Percentiles rank a stretch among this genome's conserved stretches.
Evolutionary conservation across 2,797 vertebrate genomes (phyloP).

Genomic region (Periparus ater): DNA sequence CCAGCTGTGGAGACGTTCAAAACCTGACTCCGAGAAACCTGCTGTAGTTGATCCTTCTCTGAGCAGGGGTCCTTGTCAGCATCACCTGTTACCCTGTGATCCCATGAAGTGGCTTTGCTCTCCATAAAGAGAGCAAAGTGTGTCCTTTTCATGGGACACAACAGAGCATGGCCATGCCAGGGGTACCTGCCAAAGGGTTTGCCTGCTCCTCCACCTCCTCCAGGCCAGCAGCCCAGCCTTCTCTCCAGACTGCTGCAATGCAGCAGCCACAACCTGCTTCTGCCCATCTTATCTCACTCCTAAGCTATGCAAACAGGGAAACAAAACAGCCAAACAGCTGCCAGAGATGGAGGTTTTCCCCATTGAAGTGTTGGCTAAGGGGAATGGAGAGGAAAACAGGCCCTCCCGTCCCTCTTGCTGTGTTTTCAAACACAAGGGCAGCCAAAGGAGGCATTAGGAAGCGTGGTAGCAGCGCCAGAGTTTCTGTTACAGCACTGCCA

Average conservation of each 20-base stretch:
- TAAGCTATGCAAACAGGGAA: neutral
- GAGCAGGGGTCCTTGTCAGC: neutral
- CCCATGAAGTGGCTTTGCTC: neutral
- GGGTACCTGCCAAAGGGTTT: neutral
- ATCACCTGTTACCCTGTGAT: neutral
- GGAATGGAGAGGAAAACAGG: neutral
- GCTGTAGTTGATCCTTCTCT: neutral
- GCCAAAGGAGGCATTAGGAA: neutral
- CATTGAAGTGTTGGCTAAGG: neutral
- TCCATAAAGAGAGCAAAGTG: neutral
- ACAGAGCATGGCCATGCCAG: rapidly evolving
- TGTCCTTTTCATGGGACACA: neutral
- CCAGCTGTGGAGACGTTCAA: neutral
- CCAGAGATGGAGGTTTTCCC: neutral
- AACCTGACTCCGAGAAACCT: neutral
- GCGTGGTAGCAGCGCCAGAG: rapidly evolving
- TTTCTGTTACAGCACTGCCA: neutral
- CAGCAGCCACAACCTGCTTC: neutral
- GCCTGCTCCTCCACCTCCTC: neutral
- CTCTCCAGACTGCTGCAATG: neutral
- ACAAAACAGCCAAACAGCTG: rapidly evolving
- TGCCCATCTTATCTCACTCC: neutral
- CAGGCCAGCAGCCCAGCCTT: neutral
- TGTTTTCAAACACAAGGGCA: neutral
- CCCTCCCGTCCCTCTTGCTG: neutral